Percentiles rank a stretch among this genome's conserved stretches.
These are phyloP conservation scores for Stichodactyla mertensii DNA, from an alignment of 64 coral and sea anemone species.

Conservation along the genomic window DNA sequence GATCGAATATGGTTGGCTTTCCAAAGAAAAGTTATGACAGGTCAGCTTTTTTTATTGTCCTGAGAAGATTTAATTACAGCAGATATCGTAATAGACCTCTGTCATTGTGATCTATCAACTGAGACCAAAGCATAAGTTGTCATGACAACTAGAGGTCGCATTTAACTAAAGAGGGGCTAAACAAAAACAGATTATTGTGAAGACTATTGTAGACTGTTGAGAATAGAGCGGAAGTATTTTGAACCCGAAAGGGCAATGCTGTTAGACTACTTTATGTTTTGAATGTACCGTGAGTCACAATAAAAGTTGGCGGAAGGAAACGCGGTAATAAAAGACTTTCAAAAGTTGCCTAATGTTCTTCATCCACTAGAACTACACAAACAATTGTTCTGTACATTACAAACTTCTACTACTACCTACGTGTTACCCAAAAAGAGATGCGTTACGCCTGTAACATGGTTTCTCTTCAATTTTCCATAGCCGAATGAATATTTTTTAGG, in stretches of 20 bases:
- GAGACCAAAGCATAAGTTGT: neutral
- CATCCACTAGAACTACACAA: too few species aligned
- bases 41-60: neutral
- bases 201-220: neutral
- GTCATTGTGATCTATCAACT: neutral
- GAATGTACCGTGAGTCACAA: neutral
- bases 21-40: neutral
- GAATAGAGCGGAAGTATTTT: neutral
- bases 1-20: too few species aligned
- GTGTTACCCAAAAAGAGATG: too few species aligned
- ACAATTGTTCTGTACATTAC: too few species aligned
- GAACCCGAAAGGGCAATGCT: neutral
- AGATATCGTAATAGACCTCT: neutral
- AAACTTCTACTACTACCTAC: too few species aligned
- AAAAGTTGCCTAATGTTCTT: too few species aligned
- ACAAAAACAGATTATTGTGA: neutral
- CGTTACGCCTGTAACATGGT: too few species aligned
- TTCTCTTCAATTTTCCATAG: too few species aligned
- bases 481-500: too few species aligned
- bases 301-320: neutral
- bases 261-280: neutral
- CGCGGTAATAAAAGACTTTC: too few species aligned
- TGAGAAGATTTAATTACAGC: neutral
- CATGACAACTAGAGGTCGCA: neutral
- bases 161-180: neutral